These are phyloP conservation scores for Pachypsylla venusta DNA, from an alignment of 1,140 invertebrate species.

Conservation along the genomic window DNA sequence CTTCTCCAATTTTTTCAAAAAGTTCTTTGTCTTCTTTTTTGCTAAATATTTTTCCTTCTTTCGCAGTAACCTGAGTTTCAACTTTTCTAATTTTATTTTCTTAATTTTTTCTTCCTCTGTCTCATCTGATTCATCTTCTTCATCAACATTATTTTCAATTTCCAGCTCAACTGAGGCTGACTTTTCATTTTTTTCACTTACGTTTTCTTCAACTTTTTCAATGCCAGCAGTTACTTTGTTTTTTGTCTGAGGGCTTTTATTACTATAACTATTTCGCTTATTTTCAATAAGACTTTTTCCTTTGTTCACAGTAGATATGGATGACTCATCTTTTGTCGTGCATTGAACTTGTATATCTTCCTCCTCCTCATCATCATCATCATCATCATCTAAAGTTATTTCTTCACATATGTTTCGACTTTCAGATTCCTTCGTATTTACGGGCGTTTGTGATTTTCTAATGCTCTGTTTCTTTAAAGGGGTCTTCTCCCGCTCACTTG, in stretches of 20 bases:
- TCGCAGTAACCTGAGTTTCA: not conserved
- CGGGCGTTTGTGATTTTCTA: not conserved
- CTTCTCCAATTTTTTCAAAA: not conserved
- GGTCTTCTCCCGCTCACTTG: too few species aligned
- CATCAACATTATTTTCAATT: not conserved
- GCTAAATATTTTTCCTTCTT: not conserved
- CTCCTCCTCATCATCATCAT: not conserved
- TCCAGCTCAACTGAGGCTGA: too few species aligned
- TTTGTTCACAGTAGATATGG: too few species aligned
- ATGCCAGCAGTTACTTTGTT: not conserved
- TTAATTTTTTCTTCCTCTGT: not conserved
- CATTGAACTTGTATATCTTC: too few species aligned
- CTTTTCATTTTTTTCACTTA: not conserved
- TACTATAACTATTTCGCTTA: not conserved
- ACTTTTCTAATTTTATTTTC: not conserved
- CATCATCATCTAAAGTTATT: constrained; percentile 6
- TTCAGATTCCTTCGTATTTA: not conserved
- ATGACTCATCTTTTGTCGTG: too few species aligned
- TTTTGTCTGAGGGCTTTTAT: not conserved
- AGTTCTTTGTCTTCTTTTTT: not conserved
- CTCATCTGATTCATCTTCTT: not conserved
- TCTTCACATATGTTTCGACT: not conserved
- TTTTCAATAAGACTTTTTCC: not conserved
- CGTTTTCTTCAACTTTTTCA: not conserved
- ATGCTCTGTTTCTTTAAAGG: too few species aligned